Percentiles rank a stretch among this genome's conserved stretches.
phyloP scores from a whole-genome alignment of 2,797 vertebrate genomes.

The Macropodus opercularis region DNA sequence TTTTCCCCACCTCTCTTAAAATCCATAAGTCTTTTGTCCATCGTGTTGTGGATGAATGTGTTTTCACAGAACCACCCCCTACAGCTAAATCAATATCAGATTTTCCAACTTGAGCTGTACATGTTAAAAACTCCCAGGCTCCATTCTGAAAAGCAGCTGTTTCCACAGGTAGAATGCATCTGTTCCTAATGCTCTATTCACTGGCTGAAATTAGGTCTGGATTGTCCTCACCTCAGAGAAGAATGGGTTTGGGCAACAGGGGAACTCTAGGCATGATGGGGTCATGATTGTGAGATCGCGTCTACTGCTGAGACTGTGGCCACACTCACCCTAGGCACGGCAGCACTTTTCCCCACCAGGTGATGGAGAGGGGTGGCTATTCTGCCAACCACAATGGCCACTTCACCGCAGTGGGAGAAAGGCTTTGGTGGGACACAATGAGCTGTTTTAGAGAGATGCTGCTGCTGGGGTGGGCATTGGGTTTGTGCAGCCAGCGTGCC shows the following conservation, averaged over 20 bases:
- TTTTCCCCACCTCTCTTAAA: constrained; percentile 22
- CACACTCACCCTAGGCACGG: constrained; percentile 21
- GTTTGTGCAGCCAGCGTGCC: constrained; percentile 65
- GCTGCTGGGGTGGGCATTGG: constrained; percentile 46
- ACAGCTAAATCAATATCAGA: constrained; percentile 40
- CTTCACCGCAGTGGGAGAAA: constrained; percentile 52
- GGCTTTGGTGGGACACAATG: constrained; percentile 59
- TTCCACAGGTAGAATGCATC: constrained; percentile 31
- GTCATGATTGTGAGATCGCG: constrained; percentile 60
- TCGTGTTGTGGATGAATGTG: constrained; percentile 33
- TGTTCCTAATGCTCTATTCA: constrained; percentile 38
- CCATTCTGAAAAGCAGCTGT: constrained; percentile 20
- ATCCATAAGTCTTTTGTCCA: constrained; percentile 40
- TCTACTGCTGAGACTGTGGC: constrained; percentile 3
- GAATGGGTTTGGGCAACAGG: constrained; percentile 39
- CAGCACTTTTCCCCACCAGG: constrained; percentile 31
- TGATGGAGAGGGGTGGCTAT: constrained; percentile 54
- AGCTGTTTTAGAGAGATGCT: constrained; percentile 50
- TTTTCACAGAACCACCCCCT: constrained; percentile 27
- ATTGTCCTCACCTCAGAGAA: constrained; percentile 36
- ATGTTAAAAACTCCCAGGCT: constrained; percentile 17
- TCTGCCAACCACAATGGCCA: constrained; percentile 65
- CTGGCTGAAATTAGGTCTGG: constrained; percentile 51
- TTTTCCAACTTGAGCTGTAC: constrained; percentile 31
- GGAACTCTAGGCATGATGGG: constrained; percentile 45